Evolutionary conservation across 2,113 vertebrate species (phyloP), one percentile per base, ranked within the genome.

Genomic region (Cyprinodon tularosa): DNA sequence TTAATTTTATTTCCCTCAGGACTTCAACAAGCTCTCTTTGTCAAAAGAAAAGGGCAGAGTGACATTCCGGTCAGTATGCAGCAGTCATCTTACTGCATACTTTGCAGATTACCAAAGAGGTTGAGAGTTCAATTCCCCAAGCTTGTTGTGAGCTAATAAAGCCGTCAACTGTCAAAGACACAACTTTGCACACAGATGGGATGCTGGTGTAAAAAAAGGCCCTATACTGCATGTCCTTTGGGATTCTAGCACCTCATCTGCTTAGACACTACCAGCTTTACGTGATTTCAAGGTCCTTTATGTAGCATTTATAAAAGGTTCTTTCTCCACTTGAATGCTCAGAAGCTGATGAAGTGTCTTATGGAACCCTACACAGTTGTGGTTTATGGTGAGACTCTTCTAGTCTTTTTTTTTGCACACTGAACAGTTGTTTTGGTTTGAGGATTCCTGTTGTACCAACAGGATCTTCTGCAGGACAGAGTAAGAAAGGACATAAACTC

Each of bases 1-100:
- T 94, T 94, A 94, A 89, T 85, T 29, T 29, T 48, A 67, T 81
- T 82, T 87, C 84, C 89, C 89, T 79, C 74, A 90, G 90, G 87
- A 84, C 86, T 91, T 67, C 78, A 84, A 89, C 86, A 74, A 83
- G 80, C 83, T 87, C 81, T 86, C 82, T 89, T 80, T 91, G 89
- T 90, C 81, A 79, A 90, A 83, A 88, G 81, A 85, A 94, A 94
- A 93, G 92, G 92, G 86, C 92, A 94, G 88, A 86, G 91, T 93
- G 91, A 92, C 91, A 93, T 94, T 92, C 90, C 86, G 88, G 91
- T 88, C 89, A 81, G 85, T 82, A 60, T 67, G 64, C 76, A 65
- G 44, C 81, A 84, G 86, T 90, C 73, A 68, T 80, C 44, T 68
- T 68, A 74, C 71, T 71, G 81, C 77, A 77, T 75, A 80, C 91